Percentiles rank a stretch among this genome's conserved stretches.
These are phyloP conservation scores for Platanista minor DNA, from an alignment of 2,113 vertebrate genomes.

Conservation along the genomic window DNA sequence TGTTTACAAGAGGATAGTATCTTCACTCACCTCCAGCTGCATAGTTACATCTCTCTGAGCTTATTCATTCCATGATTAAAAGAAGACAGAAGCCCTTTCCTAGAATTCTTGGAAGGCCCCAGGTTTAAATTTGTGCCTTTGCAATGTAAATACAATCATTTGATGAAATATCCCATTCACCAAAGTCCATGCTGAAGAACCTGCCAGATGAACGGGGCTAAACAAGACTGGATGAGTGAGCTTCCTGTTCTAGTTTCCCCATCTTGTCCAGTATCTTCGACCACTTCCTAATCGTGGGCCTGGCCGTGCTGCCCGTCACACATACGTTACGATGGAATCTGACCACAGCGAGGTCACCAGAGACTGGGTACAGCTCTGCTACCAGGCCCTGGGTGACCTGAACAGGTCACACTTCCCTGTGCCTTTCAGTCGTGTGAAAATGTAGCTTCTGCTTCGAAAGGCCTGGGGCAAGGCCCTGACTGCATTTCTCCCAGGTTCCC, in stretches of 20 bases:
- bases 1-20: accelerated
- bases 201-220: accelerated
- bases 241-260: neutral
- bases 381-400: accelerated
- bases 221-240: neutral
- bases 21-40: accelerated
- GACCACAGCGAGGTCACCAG: neutral
- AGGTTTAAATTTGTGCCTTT: neutral
- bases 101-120: neutral
- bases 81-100: neutral
- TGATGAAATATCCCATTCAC: accelerated
- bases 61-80: neutral
- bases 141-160: neutral
- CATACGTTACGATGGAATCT: accelerated
- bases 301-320: neutral
- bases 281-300: accelerated
- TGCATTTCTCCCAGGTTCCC: neutral
- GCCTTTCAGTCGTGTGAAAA: neutral
- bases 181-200: accelerated
- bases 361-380: neutral
- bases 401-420: neutral
- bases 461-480: neutral
- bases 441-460: neutral
- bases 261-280: neutral
- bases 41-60: neutral